Conservation (phyloP, 2,113 vertebrate species). For the Ptychochromis oligacanthus region DNA sequence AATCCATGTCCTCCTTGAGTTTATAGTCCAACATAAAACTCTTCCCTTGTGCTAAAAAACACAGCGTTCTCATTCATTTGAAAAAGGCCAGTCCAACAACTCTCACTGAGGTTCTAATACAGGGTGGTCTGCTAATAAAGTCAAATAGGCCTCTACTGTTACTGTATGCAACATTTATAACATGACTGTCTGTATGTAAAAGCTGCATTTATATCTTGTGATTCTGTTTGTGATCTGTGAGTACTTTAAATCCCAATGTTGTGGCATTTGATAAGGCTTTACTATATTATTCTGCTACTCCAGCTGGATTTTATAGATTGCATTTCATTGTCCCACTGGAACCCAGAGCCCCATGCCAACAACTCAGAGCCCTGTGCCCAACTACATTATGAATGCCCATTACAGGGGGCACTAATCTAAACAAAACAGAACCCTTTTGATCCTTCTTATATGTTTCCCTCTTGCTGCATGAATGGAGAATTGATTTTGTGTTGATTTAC, state of each 20-base stretch:
- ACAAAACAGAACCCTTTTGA: background rate
- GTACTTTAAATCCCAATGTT: background rate
- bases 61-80: background rate
- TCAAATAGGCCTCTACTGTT: no score
- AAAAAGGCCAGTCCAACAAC: accelerated
- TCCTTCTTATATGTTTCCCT: background rate
- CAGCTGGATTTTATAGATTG: background rate
- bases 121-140: background rate
- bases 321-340: background rate
- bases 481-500: background rate
- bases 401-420: background rate
- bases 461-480: background rate
- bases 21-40: background rate
- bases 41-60: background rate
- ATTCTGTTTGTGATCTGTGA: background rate
- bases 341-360: background rate
- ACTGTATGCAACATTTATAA: background rate
- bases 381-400: background rate
- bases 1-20: background rate
- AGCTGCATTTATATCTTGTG: background rate
- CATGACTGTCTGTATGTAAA: background rate
- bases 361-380: background rate
- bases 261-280: background rate
- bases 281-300: background rate
- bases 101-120: background rate